Evolutionary conservation across 2,797 vertebrate species (phyloP), one percentile per base, ranked within the genome.

Genomic region (Echiichthys vipera): DNA sequence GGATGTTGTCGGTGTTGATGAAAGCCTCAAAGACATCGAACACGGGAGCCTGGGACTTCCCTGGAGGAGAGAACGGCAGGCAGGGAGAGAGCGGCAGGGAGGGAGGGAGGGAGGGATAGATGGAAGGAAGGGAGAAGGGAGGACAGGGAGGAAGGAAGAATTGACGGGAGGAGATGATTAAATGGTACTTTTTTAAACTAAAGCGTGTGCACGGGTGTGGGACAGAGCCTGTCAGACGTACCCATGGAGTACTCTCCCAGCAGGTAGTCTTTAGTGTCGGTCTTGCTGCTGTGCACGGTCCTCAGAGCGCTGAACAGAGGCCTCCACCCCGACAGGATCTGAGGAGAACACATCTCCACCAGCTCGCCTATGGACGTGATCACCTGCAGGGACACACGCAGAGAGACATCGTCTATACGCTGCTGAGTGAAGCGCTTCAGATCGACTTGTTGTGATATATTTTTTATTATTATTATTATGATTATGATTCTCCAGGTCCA

Each of bases 11-110:
- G 0, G 98, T 99, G 87, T 95, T 97, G 84, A 99, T 96, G 88
- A 99, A 99, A 1, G 98, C 98, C 93, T 99, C 97, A 27, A 99
- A 99, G 62, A 99, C 98, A 25, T 99, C 98, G 49, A 99, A 99
- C 54, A 99, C 98, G 0, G 98, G 98, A 29, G 98, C 97, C 74
- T 98, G 97, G 29, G 95, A 93, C 92, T 98, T 98, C 17, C 97
- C 98, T 99, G 58, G 5, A 45, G 43, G 17, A 5, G 25, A 30
- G 46, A 7, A 11, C 0, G 43, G 0, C 0, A 5, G 13, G 20
- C 11, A 27, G 5, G 25, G 30, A 13, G 1, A 6, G n/a, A 20
- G 10, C 12, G 30, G 34, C 15, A 24, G 5, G 22, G 30, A n/a
- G 0, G 11, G 13, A 29, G 17, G 18, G 24, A 9, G 14, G 11